These are phyloP conservation scores for Penaeus chinensis DNA, from an alignment of 1,140 invertebrate species.

Conservation along the genomic window DNA sequence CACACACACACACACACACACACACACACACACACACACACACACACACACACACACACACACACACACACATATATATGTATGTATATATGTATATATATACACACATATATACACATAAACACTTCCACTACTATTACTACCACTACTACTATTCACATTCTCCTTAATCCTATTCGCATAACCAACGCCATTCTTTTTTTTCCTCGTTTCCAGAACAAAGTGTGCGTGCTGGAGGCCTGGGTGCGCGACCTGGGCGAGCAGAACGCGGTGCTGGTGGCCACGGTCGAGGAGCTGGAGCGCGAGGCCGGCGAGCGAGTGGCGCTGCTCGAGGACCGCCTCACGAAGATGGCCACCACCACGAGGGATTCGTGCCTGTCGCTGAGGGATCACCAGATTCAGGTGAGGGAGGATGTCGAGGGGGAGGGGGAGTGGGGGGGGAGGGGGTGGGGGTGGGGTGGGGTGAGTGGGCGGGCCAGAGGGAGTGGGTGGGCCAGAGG, in stretches of 20 bases:
- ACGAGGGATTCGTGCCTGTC: constrained; percentile 56
- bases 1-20: not conserved
- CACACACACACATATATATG: not conserved
- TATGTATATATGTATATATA: constrained; percentile 6
- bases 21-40: no score
- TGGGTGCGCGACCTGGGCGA: constrained; percentile 63
- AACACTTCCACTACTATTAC: not conserved
- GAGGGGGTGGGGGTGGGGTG: not conserved
- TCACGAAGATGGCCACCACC: constrained; percentile 52
- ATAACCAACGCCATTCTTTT: not conserved
- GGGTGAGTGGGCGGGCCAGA: no score
- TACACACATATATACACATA: not conserved
- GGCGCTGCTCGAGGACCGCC: constrained; percentile 57
- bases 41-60: not conserved
- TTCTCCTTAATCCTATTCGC: not conserved
- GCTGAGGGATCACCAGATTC: constrained; percentile 51
- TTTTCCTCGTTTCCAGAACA: constrained; percentile 44
- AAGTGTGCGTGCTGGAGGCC: constrained; percentile 60
- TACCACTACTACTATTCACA: not conserved
- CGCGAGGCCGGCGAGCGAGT: constrained; percentile 57
- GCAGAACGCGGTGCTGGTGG: constrained; percentile 61
- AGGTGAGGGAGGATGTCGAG: constrained; percentile 30
- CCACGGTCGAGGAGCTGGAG: constrained; percentile 61
- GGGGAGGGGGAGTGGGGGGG: not conserved
- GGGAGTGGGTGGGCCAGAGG: no score